A percentile compares a stretch with the other conserved stretches of the same genome.
Conservation (phyloP, 2,888 invertebrate genomes). For the Epistrophe eligans region DNA sequence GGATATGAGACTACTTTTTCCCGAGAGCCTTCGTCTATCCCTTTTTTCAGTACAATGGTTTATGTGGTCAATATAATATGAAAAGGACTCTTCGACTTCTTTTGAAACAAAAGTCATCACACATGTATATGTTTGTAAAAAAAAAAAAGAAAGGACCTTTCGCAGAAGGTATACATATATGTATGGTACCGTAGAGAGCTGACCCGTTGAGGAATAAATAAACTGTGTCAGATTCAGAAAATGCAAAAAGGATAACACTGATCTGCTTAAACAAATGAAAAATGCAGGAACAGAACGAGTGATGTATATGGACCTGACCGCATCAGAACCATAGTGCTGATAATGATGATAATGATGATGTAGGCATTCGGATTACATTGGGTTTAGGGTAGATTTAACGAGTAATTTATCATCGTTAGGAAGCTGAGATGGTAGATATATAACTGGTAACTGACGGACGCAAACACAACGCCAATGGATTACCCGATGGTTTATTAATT, state of each 20-base stretch:
- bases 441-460: conserved; percentile 25
- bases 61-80: conserved; percentile 28
- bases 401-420: conserved; percentile 73
- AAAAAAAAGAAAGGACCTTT: not conserved
- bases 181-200: conserved; percentile 27
- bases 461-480: conserved; percentile 51
- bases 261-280: conserved; percentile 69
- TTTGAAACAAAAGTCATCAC: conserved; percentile 51
- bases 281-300: conserved; percentile 52
- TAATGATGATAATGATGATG: conserved; percentile 61
- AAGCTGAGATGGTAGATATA: conserved; percentile 43
- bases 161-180: not conserved
- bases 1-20: conserved; percentile 37
- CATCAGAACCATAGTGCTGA: conserved; percentile 27
- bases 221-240: conserved; percentile 65
- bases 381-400: conserved; percentile 67
- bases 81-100: conserved; percentile 29
- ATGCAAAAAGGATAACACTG: conserved; percentile 68
- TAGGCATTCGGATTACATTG: conserved; percentile 70
- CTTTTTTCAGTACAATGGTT: conserved; percentile 7
- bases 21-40: conserved; percentile 32
- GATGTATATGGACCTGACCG: not conserved
- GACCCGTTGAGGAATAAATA: conserved; percentile 64
- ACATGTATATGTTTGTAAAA: conserved; percentile 2
- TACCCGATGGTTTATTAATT: conserved; percentile 66